These are phyloP conservation scores for Drosophila cracens DNA, from an alignment of 2,888 invertebrate species.

Conservation along the genomic window DNA sequence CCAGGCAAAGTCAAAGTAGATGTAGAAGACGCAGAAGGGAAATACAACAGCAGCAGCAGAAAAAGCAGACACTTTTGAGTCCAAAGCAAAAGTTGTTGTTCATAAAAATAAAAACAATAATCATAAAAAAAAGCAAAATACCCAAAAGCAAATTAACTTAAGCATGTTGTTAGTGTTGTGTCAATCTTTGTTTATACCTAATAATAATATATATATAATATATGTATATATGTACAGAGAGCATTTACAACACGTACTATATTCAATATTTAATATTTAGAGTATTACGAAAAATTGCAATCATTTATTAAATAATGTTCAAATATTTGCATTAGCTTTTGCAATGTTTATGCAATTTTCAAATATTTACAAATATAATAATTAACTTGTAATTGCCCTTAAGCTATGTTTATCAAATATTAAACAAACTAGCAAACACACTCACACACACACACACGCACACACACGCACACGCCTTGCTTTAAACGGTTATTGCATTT, in stretches of 20 bases:
- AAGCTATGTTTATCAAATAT: neutral
- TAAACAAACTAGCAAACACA: neutral
- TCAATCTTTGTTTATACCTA: neutral
- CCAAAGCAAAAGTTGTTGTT: slow-evolving; percentile 3
- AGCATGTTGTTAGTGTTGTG: neutral
- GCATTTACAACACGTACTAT: neutral
- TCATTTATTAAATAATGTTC: neutral
- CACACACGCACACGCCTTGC: slow-evolving; percentile 3
- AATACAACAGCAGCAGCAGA: neutral
- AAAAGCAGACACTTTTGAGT: neutral
- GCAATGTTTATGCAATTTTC: neutral
- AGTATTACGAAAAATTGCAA: neutral
- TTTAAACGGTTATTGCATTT: slow-evolving; percentile 41
- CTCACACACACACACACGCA: neutral
- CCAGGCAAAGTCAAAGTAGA: neutral
- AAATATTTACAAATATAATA: neutral
- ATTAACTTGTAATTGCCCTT: neutral
- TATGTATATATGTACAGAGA: neutral
- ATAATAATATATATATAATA: neutral
- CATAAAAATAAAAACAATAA: slow-evolving; percentile 1
- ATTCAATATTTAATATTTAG: neutral
- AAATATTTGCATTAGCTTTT: neutral
- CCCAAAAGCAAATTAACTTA: neutral
- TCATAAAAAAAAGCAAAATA: slow-evolving; percentile 3
- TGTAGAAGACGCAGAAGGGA: neutral